Percentiles rank a stretch among this genome's conserved stretches.
These are phyloP conservation scores for Anas bahamensis DNA, from an alignment of 2,797 vertebrate genomes.

Conservation along the genomic window DNA sequence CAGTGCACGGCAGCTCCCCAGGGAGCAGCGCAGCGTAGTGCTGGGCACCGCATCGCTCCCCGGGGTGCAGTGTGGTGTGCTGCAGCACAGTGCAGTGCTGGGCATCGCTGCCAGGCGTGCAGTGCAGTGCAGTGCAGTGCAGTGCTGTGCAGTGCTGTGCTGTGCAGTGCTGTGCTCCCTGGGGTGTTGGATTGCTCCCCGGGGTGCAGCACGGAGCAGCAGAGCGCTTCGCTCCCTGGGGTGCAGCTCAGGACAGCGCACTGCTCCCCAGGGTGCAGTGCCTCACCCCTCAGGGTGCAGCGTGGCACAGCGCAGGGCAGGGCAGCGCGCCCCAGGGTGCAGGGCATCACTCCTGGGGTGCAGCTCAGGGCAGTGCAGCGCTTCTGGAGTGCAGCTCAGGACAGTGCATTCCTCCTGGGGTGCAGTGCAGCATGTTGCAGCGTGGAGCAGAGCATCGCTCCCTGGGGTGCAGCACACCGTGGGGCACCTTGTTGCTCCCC, in stretches of 20 bases:
- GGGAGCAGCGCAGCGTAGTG: background rate
- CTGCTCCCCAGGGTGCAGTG: background rate
- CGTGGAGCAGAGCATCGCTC: background rate
- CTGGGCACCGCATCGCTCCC: background rate
- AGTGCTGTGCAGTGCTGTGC: background rate
- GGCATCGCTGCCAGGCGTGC: too few species aligned
- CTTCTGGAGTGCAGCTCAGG: background rate
- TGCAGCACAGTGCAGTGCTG: background rate
- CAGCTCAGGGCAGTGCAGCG: background rate
- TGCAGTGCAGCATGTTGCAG: background rate
- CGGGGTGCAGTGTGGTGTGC: background rate
- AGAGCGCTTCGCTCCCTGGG: fast-evolving
- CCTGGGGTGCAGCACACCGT: background rate
- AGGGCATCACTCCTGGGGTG: background rate
- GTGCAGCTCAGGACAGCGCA: too few species aligned
- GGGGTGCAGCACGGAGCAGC: background rate
- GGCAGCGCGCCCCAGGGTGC: background rate
- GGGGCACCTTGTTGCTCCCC: background rate
- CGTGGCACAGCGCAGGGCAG: background rate
- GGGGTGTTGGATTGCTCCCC: background rate
- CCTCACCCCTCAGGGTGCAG: too few species aligned
- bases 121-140: background rate
- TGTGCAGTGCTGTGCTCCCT: background rate
- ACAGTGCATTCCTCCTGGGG: background rate
- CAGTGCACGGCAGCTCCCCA: background rate